phyloP scores from a whole-genome alignment of 2,113 vertebrate genomes.

The Cochlearius cochlearius region DNA sequence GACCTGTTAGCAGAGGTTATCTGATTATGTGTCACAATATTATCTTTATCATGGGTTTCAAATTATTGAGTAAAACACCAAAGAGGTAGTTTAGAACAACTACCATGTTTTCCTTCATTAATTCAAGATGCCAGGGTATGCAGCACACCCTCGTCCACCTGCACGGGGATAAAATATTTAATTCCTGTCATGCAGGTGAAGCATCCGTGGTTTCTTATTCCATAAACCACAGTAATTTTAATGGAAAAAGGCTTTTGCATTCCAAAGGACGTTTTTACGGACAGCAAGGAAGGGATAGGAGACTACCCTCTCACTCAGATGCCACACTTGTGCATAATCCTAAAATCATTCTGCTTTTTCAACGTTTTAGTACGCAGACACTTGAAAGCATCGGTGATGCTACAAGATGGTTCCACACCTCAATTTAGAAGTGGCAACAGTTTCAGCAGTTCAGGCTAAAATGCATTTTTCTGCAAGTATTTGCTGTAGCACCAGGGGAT shows the following conservation, averaged over 20 bases:
- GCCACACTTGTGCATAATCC: neutral
- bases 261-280: neutral
- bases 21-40: neutral
- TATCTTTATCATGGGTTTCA: neutral
- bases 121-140: neutral
- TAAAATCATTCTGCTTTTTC: neutral
- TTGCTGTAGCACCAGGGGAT: neutral
- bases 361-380: neutral
- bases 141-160: neutral
- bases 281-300: neutral
- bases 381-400: neutral
- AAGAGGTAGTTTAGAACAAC: neutral
- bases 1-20: neutral
- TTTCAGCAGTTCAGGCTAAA: neutral
- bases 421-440: neutral
- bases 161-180: neutral
- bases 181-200: neutral
- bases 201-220: neutral
- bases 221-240: neutral
- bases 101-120: neutral
- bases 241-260: neutral
- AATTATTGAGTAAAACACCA: neutral
- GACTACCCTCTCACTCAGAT: neutral
- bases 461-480: neutral
- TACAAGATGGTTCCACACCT: neutral